phyloP scores from a whole-genome alignment of 2,113 vertebrate genomes.

The Hemiprocne comata region DNA sequence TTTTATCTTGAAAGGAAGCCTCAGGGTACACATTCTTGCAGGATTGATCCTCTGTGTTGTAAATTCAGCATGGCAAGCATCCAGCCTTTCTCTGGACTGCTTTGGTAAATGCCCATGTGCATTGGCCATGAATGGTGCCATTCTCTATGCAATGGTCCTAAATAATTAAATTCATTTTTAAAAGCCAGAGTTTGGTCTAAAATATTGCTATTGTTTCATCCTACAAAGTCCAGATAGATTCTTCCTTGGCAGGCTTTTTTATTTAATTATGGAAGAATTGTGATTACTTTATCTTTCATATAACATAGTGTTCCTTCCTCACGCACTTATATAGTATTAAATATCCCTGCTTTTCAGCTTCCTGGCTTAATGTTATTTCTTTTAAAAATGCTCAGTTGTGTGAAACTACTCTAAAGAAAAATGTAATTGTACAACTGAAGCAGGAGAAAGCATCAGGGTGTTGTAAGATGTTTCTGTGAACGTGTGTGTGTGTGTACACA shows the following conservation, averaged over 20 bases:
- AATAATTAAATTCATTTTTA: slow-evolving; percentile 16
- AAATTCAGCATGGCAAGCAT: neutral
- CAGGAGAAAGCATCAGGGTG: neutral
- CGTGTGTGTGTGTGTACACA: neutral
- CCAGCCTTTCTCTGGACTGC: neutral
- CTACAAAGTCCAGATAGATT: neutral
- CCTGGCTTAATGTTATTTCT: neutral
- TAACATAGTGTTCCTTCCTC: neutral
- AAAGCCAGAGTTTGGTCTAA: neutral
- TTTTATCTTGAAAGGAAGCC: neutral
- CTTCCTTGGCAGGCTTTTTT: neutral
- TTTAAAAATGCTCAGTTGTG: neutral
- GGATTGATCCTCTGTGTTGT: neutral
- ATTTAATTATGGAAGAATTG: slow-evolving; percentile 12
- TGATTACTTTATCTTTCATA: slow-evolving; percentile 12
- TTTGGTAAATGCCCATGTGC: neutral
- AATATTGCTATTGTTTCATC: neutral
- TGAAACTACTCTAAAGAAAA: neutral
- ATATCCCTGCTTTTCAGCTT: neutral
- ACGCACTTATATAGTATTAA: neutral
- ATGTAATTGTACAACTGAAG: neutral
- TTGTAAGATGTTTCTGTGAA: neutral
- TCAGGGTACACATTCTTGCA: neutral
- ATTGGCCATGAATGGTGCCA: neutral
- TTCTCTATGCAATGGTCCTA: neutral